Conservation (phyloP, 2,797 vertebrate genomes). For the Clarias laeviceps region DNA sequence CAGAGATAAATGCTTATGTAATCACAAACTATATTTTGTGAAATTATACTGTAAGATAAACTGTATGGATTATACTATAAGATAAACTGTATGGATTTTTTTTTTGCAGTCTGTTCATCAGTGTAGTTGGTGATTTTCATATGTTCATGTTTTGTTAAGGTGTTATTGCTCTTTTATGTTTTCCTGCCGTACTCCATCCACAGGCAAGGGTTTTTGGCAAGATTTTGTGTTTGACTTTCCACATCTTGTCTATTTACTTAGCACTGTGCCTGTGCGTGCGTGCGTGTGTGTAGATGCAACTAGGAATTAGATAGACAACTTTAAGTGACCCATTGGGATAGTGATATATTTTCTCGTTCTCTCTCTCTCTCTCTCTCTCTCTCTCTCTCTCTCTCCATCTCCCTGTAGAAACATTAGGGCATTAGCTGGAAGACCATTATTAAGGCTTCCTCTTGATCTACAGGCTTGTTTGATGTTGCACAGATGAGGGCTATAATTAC, state of each 20-base stretch:
- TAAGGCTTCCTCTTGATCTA: conserved; percentile 20
- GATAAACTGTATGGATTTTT: not conserved
- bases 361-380: not conserved
- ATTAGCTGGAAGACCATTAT: conserved; percentile 12
- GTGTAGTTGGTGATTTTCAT: not conserved
- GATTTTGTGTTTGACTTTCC: not conserved
- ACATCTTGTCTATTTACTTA: not conserved
- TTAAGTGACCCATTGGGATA: not conserved
- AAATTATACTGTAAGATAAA: not conserved
- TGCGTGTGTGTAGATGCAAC: not conserved
- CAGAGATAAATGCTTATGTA: not conserved
- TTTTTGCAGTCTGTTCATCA: not conserved
- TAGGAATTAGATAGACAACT: not conserved
- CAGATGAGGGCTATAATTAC: conserved; percentile 29
- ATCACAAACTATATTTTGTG: not conserved
- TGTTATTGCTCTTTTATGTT: not conserved
- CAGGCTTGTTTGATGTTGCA: conserved; percentile 19
- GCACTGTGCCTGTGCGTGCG: not conserved
- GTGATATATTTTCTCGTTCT: not conserved
- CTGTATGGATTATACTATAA: not conserved
- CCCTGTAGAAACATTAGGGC: conserved; percentile 1
- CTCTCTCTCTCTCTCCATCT: not conserved
- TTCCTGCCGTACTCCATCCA: not conserved
- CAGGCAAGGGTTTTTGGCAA: not conserved
- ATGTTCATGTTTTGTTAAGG: not conserved